These are phyloP conservation scores for Drosophila arawakana DNA, from an alignment of 1,140 invertebrate species.

Conservation along the genomic window DNA sequence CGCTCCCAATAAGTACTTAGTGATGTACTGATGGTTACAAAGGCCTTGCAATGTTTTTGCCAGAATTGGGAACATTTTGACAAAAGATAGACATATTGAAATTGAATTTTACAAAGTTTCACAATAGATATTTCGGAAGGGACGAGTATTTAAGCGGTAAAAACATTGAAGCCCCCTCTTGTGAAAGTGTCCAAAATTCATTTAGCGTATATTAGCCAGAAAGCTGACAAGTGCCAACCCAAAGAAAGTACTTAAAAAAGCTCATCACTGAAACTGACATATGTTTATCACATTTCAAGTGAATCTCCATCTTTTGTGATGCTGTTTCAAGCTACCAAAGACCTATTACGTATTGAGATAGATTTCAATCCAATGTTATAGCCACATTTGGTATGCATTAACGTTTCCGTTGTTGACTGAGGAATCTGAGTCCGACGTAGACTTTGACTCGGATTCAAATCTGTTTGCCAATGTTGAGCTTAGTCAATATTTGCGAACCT, in stretches of 20 bases:
- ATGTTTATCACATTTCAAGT: slow-evolving; percentile 39
- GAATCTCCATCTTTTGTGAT: neutral
- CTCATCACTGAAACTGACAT: slow-evolving; percentile 51
- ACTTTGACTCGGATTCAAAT: neutral
- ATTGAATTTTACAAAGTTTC: slow-evolving; percentile 39
- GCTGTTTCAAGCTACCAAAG: neutral
- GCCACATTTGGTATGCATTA: slow-evolving; percentile 53
- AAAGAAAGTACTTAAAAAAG: slow-evolving; percentile 55
- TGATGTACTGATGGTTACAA: slow-evolving; percentile 37
- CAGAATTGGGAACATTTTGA: slow-evolving; percentile 52
- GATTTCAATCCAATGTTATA: slow-evolving; percentile 26
- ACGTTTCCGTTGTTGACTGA: slow-evolving; percentile 16
- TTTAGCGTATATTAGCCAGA: slow-evolving; percentile 54
- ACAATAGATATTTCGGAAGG: neutral
- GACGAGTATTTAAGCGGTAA: slow-evolving; percentile 5
- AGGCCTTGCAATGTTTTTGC: slow-evolving; percentile 47
- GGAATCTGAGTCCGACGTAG: neutral
- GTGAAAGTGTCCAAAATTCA: slow-evolving; percentile 65
- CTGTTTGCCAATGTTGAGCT: slow-evolving; percentile 23
- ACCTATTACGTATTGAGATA: slow-evolving; percentile 41
- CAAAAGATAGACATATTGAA: slow-evolving; percentile 24
- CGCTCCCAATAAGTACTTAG: slow-evolving; percentile 51
- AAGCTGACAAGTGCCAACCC: slow-evolving; percentile 35
- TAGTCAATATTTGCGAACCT: slow-evolving; percentile 75
- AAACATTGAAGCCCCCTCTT: slow-evolving; percentile 31